Evolutionary conservation across 2,113 vertebrate genomes (phyloP), one percentile per base, ranked within the genome.

Genomic region (Eublepharis macularius): DNA sequence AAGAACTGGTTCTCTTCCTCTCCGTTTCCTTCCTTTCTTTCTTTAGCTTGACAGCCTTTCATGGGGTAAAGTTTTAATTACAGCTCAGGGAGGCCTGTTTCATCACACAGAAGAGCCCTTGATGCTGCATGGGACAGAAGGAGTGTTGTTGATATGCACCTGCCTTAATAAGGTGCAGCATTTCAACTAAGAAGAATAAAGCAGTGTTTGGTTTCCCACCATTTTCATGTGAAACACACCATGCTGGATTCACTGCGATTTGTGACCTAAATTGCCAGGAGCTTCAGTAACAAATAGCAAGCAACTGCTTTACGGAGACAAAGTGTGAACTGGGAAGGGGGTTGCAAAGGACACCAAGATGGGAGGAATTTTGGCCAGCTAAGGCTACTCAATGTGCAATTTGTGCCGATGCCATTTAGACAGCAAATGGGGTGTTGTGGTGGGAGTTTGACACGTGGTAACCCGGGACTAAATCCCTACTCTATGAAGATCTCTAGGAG

Each of bases 51-150:
- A 92, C 91, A 93, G 91, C 91, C 87, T 95, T 94, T 94, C 94
- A 93, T 92, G 94, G 91, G 92, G 85, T 89, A 94, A 95, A 96
- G 97, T 96, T 96, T 96, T 96, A 97, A 96, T 97, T 97, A 96
- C 96, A 96, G 95, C 95, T 97, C 95, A 95, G 95, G 82, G 45
- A 93, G 73, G 92, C 91, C 76, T 69, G 88, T 93, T 91, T 93
- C 91, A 90, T 91, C 92, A 90, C 90, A 94, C 92, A 94, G 92
- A 91, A 90, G 91, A 92, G 87, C 91, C 86, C 93, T 94, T 93
- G 90, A 93, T 93, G 87, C 92, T 86, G 91, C 34, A 60, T 19
- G 45, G 81, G 82, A 92, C 86, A 89, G 88, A 87, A 91, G 86
- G 90, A 86, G 86, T 88, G 92, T 94, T 94, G 92, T 95, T 95